Evolutionary conservation across 2,797 vertebrate species (phyloP).

Genomic region (Oreortyx pictus): DNA sequence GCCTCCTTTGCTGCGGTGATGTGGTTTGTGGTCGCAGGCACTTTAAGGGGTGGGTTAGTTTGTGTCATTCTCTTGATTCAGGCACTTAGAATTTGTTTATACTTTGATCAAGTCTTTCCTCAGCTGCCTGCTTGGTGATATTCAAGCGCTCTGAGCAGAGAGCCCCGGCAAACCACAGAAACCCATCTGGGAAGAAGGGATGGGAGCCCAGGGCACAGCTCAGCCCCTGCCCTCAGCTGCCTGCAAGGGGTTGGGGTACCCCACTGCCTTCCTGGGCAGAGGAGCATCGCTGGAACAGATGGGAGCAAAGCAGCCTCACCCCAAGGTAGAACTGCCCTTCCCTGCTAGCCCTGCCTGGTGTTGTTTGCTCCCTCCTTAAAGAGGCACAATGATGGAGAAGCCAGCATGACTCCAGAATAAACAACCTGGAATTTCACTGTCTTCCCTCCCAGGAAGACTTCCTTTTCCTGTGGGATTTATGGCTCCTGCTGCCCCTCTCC

Average conservation of each 20-base stretch:
- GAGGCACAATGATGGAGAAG: neutral
- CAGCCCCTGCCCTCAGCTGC: neutral
- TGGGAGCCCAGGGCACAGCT: neutral
- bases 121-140: neutral
- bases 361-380: neutral
- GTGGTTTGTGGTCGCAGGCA: constrained; percentile 53
- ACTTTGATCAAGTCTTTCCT: neutral
- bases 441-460: neutral
- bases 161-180: neutral
- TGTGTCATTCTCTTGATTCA: constrained; percentile 1
- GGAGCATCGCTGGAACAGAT: neutral
- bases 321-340: neutral
- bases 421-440: neutral
- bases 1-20: neutral
- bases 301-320: neutral
- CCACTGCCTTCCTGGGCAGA: neutral
- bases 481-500: neutral
- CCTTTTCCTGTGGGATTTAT: neutral
- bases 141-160: neutral
- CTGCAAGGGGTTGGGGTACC: too few relatives aligned
- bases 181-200: neutral
- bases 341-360: neutral
- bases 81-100: neutral
- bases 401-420: neutral
- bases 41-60: neutral